Conservation (phyloP, 2,113 vertebrate genomes). For the Sarotherodon lohbergeri region DNA sequence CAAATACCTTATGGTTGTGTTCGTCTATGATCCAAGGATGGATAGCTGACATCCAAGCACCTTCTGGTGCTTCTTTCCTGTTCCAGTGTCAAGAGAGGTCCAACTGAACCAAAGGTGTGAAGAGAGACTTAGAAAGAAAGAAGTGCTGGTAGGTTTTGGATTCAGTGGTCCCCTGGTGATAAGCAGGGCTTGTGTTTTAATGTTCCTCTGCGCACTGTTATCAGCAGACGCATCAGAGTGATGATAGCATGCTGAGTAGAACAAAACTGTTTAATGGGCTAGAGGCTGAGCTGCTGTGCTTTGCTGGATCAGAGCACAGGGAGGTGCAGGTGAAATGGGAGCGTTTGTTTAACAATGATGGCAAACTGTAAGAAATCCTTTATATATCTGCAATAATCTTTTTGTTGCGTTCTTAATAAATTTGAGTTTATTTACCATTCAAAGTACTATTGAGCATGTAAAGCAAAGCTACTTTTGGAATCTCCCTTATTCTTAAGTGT, state of each 20-base stretch:
- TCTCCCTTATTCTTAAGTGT: neutral
- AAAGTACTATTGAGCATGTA: neutral
- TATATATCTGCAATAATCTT: neutral
- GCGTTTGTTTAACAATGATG: neutral
- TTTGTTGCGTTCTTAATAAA: neutral
- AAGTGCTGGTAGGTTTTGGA: neutral
- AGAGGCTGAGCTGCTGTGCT: conserved; percentile 18
- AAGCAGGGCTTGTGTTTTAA: conserved; percentile 7
- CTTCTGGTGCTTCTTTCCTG: neutral
- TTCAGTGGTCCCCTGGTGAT: neutral
- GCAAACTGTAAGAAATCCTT: neutral
- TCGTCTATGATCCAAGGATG: neutral
- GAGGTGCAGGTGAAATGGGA: neutral
- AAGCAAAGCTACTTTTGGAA: neutral
- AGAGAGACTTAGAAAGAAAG: neutral
- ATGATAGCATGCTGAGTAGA: conserved; percentile 53
- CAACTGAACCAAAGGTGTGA: neutral
- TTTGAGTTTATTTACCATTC: neutral
- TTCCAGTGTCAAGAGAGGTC: neutral
- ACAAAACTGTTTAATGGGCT: conserved; percentile 53
- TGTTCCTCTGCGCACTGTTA: conserved; percentile 24
- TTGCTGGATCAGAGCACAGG: neutral
- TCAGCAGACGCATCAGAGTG: conserved; percentile 49
- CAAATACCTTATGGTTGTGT: neutral
- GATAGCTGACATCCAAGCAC: neutral